phyloP scores from a whole-genome alignment of 2,113 vertebrate species.

The Saccopteryx leptura region DNA sequence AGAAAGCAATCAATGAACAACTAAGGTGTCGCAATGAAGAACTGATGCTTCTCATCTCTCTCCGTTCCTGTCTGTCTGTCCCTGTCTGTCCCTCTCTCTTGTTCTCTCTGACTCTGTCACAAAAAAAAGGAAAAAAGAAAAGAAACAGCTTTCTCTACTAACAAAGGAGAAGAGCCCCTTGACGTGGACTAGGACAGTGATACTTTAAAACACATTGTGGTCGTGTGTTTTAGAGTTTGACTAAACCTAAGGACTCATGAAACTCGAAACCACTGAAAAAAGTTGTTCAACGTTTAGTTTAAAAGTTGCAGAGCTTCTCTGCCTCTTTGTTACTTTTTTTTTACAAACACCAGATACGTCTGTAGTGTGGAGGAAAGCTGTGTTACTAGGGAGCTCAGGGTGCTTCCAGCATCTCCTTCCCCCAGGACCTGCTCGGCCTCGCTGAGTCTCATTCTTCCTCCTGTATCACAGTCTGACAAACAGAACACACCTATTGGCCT shows the following conservation, averaged over 20 bases:
- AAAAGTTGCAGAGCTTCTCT: not conserved
- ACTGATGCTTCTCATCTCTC: too few relatives aligned
- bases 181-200: not conserved
- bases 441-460: not conserved
- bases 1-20: too few relatives aligned
- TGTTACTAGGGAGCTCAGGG: not conserved
- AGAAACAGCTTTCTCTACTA: not conserved
- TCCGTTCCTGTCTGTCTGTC: too few relatives aligned
- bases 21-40: too few relatives aligned
- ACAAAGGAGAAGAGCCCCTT: not conserved
- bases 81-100: too few relatives aligned
- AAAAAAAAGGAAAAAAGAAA: too few relatives aligned
- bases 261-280: not conserved
- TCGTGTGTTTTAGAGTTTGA: not conserved
- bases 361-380: not conserved
- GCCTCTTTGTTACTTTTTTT: not conserved
- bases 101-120: too few relatives aligned
- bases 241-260: constrained; percentile 13
- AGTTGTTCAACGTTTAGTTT: not conserved
- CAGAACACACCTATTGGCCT: not conserved
- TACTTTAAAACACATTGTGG: constrained; percentile 22
- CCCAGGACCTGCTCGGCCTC: not conserved
- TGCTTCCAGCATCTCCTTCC: not conserved
- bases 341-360: not conserved
- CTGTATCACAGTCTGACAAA: not conserved